phyloP scores from a whole-genome alignment of 2,888 invertebrate genomes.

The Drosophila imparisetae region DNA sequence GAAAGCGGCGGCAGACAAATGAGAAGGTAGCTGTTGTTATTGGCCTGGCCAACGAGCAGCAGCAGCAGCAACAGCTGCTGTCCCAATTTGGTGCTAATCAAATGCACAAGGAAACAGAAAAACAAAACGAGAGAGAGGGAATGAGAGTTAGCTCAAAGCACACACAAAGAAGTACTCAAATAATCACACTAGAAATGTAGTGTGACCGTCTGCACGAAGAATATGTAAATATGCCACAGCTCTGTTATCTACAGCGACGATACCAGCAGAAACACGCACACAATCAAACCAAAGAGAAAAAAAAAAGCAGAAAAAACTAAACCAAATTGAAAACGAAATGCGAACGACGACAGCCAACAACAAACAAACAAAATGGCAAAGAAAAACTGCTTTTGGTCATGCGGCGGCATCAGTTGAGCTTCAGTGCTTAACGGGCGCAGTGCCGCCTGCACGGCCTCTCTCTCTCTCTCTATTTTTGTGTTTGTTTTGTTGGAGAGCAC shows the following conservation, averaged over 20 bases:
- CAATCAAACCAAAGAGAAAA: slow-evolving; percentile 2
- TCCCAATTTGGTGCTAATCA: slow-evolving; percentile 75
- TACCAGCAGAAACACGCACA: slow-evolving; percentile 36
- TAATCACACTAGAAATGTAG: slow-evolving; percentile 61
- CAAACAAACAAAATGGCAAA: slow-evolving; percentile 75
- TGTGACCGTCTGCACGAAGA: slow-evolving; percentile 39
- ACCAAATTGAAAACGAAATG: slow-evolving; percentile 72
- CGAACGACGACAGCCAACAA: slow-evolving; percentile 48
- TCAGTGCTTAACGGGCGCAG: slow-evolving; percentile 70
- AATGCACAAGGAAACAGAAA: slow-evolving; percentile 61
- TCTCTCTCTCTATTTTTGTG: slow-evolving; percentile 12
- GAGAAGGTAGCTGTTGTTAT: slow-evolving; percentile 18
- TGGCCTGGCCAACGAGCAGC: slow-evolving; percentile 55
- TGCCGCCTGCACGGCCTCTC: slow-evolving; percentile 14
- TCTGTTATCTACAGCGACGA: slow-evolving; percentile 53
- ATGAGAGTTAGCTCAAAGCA: slow-evolving; percentile 7
- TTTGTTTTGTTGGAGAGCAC: slow-evolving; percentile 16
- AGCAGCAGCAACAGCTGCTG: slow-evolving; percentile 63
- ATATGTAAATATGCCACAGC: slow-evolving; percentile 51
- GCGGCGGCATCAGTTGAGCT: slow-evolving; percentile 77
- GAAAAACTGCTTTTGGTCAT: slow-evolving; percentile 76
- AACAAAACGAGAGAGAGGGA: slow-evolving; percentile 16
- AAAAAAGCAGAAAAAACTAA: slow-evolving; percentile 6
- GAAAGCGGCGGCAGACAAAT: slow-evolving; percentile 13
- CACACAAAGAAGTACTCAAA: slow-evolving; percentile 51